Percentiles rank a stretch among this genome's conserved stretches.
Conservation (phyloP, 2,113 vertebrate species). For the Anhinga rufa region DNA sequence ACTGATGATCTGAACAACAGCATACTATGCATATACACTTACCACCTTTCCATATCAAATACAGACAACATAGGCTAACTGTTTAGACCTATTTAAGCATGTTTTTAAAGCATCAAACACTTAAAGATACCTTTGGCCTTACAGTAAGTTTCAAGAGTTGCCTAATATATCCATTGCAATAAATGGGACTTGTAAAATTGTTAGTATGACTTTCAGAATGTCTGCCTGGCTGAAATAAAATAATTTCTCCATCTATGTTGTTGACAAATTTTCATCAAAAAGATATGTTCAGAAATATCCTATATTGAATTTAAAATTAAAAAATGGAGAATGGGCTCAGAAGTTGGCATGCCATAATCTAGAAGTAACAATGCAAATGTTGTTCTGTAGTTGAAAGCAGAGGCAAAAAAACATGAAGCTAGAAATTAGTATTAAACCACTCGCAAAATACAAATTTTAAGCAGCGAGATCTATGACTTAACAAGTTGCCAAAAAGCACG, state of each 20-base stretch:
- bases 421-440: not conserved
- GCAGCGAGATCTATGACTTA: not conserved
- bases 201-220: not conserved
- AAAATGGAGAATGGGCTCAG: not conserved
- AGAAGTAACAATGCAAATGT: not conserved
- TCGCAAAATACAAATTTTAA: not conserved
- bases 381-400: not conserved
- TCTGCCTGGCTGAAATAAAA: not conserved
- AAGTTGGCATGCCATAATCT: not conserved
- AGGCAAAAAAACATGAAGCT: not conserved
- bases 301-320: not conserved
- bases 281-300: not conserved
- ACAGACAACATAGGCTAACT: not conserved
- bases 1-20: not conserved
- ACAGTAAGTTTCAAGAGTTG: not conserved
- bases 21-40: not conserved
- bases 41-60: not conserved
- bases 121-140: not conserved
- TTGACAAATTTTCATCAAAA: not conserved
- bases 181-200: not conserved
- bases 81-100: not conserved
- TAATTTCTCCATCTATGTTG: not conserved
- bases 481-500: not conserved
- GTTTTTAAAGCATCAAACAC: not conserved
- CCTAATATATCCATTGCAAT: not conserved